phyloP scores from a whole-genome alignment of 2,113 vertebrate genomes.

The Gasterosteus aculeatus region DNA sequence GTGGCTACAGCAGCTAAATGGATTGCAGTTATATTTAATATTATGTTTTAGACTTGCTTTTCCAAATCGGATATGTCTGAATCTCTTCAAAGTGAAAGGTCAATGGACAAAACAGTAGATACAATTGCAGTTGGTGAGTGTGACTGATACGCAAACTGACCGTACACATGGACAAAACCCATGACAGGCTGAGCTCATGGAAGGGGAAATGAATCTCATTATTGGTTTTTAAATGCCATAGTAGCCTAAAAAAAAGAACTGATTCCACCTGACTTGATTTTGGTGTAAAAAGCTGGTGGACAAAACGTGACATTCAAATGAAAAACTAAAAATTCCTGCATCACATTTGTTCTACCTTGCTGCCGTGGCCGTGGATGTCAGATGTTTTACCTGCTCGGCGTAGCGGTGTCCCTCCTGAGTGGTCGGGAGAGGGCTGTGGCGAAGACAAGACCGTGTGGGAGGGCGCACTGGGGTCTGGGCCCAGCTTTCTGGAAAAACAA shows the following conservation, averaged over 20 bases:
- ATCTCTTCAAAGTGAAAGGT: not conserved
- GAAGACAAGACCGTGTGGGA: conserved; percentile 83
- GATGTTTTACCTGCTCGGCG: conserved; percentile 85
- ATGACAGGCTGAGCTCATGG: not conserved
- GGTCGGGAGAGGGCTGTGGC: conserved; percentile 74
- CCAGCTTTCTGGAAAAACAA: conserved; percentile 80
- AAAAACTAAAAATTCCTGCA: not conserved
- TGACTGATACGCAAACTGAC: not conserved
- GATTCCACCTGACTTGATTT: not conserved
- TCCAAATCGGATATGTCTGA: not conserved
- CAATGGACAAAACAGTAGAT: not conserved
- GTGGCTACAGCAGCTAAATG: not conserved
- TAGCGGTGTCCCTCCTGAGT: conserved; percentile 86
- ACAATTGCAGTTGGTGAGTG: not conserved
- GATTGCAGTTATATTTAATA: no score
- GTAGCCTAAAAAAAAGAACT: not conserved
- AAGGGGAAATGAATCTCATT: not conserved
- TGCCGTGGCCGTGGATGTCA: no score
- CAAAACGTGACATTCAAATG: not conserved
- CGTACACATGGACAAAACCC: not conserved
- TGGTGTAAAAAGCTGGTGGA: not conserved
- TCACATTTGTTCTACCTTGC: no score
- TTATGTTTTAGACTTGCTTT: not conserved
- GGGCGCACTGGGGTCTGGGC: conserved; percentile 82
- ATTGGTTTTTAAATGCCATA: conserved; percentile 1